A percentile compares a stretch with the other conserved stretches of the same genome.
Evolutionary conservation across 1,140 invertebrate genomes (phyloP).

Genomic region (Neuroterus valhalla): DNA sequence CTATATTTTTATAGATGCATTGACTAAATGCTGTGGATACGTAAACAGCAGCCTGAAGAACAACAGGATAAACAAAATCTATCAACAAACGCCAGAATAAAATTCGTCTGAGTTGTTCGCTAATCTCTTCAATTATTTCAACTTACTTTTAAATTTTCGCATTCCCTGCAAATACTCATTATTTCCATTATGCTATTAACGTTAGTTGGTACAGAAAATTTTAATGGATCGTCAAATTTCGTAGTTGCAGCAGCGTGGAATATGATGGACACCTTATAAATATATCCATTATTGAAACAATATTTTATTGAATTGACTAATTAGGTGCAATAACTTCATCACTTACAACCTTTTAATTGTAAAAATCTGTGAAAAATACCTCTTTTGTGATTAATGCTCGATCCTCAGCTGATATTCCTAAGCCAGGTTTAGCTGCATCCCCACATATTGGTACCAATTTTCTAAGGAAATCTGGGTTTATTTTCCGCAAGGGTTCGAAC

Average conservation of each 20-base stretch:
- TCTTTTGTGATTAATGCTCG: neutral
- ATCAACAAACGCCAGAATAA: neutral
- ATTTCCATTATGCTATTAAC: neutral
- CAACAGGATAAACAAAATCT: neutral
- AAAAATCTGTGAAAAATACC: neutral
- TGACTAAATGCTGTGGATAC: too few relatives aligned
- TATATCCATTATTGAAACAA: too few relatives aligned
- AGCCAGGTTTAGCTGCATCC: neutral
- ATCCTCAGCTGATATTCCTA: neutral
- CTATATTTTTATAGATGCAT: conserved; percentile 76
- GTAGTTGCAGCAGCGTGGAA: too few relatives aligned
- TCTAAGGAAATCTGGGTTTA: neutral
- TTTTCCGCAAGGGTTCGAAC: neutral
- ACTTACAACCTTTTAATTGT: too few relatives aligned
- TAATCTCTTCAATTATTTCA: too few relatives aligned
- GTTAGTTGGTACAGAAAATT: neutral
- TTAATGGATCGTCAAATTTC: neutral
- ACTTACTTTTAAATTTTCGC: neutral
- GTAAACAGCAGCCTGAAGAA: too few relatives aligned
- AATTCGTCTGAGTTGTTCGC: neutral
- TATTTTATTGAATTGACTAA: neutral
- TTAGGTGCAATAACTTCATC: too few relatives aligned
- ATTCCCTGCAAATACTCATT: neutral
- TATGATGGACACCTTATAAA: too few relatives aligned
- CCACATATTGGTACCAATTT: too few relatives aligned